These are phyloP conservation scores for Mimachlamys varia DNA, from an alignment of 2,888 invertebrate genomes.

Conservation along the genomic window DNA sequence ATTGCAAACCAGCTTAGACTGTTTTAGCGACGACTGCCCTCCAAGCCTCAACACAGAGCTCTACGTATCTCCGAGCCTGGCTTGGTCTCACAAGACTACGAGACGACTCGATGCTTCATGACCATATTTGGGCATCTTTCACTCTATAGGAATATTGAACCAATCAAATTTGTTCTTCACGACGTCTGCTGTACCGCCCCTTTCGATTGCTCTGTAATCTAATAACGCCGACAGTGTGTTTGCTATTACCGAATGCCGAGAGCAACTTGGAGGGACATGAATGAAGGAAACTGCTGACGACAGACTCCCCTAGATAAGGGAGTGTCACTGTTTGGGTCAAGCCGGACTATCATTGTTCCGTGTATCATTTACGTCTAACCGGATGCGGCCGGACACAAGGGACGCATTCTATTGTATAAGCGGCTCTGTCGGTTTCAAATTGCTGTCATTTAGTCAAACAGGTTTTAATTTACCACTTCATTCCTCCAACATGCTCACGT, in stretches of 20 bases:
- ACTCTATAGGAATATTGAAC: constrained; percentile 31
- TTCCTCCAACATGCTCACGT: neutral
- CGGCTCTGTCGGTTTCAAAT: neutral
- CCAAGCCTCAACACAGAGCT: neutral
- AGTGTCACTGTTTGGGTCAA: neutral
- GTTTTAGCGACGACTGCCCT: neutral
- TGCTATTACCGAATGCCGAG: constrained; percentile 10
- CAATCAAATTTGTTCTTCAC: constrained; percentile 19
- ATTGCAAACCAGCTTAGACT: constrained; percentile 34
- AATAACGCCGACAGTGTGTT: constrained; percentile 18
- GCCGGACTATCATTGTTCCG: neutral
- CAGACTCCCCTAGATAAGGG: neutral
- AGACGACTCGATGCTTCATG: constrained; percentile 27
- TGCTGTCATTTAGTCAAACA: neutral
- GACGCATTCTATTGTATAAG: neutral
- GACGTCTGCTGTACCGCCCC: constrained; percentile 27
- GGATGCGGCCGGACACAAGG: neutral
- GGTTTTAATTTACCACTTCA: neutral
- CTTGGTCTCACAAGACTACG: constrained; percentile 33
- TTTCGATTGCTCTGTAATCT: constrained; percentile 23
- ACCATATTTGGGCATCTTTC: constrained; percentile 36
- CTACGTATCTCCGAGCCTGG: neutral
- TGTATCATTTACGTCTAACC: neutral
- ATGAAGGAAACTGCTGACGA: constrained; percentile 21
- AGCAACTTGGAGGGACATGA: constrained; percentile 6